Evolutionary conservation across 1,140 invertebrate genomes (phyloP).

Genomic region (Pseudomyrmex dendroicus): DNA sequence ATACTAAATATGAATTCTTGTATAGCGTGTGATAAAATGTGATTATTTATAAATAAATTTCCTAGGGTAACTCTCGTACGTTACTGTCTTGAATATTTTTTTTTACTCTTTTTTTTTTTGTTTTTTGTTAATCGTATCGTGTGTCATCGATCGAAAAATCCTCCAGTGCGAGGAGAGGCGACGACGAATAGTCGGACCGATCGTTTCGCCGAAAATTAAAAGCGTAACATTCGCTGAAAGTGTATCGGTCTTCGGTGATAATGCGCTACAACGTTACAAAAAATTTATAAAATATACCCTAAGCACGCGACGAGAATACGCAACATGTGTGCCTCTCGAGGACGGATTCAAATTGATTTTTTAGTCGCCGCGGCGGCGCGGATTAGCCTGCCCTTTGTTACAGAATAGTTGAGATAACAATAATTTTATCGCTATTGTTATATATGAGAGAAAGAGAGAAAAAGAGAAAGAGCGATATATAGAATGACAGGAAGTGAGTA

Average conservation of each 20-base stretch:
- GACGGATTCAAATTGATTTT: slow-evolving; percentile 37
- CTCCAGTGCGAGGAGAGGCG: not conserved
- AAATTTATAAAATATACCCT: slow-evolving; percentile 10
- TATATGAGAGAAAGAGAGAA: slow-evolving; percentile 57
- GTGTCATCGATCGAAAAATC: not conserved
- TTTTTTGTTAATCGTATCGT: slow-evolving; percentile 59
- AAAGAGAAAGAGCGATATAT: not conserved
- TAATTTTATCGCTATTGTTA: slow-evolving; percentile 74
- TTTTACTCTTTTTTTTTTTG: too few relatives aligned
- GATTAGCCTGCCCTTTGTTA: slow-evolving; percentile 72
- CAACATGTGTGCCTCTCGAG: slow-evolving; percentile 36
- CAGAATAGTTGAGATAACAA: slow-evolving; percentile 70
- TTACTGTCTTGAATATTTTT: slow-evolving; percentile 72
- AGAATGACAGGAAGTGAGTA: slow-evolving; percentile 65
- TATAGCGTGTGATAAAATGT: slow-evolving; percentile 75
- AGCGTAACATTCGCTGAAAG: not conserved
- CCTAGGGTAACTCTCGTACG: slow-evolving; percentile 70
- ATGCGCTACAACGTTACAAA: not conserved
- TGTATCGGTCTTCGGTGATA: not conserved
- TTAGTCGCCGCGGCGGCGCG: slow-evolving; percentile 24
- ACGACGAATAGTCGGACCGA: not conserved
- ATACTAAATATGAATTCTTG: slow-evolving; percentile 67
- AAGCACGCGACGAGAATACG: slow-evolving; percentile 16
- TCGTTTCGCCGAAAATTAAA: not conserved
- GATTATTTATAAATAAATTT: slow-evolving; percentile 79